Evolutionary conservation across 2,888 invertebrate genomes (phyloP).

Genomic region (Pristionchus arcanus): DNA sequence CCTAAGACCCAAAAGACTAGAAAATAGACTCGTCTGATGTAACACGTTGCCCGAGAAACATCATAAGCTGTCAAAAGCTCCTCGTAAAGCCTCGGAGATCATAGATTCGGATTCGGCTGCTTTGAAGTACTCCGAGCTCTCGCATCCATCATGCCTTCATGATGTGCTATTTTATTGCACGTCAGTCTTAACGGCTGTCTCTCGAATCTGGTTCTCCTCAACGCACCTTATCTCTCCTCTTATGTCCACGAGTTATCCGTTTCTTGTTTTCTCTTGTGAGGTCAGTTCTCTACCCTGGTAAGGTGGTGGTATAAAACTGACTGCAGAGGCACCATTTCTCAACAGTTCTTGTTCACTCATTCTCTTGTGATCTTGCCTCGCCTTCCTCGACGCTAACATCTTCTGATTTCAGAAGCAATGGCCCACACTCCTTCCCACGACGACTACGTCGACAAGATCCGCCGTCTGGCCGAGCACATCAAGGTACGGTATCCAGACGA

Average conservation of each 20-base stretch:
- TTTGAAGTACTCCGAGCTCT: too few relatives aligned
- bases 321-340: neutral
- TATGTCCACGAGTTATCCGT: neutral
- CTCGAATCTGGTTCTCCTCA: neutral
- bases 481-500: neutral
- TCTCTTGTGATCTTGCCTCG: neutral
- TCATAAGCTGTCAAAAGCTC: too few relatives aligned
- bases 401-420: neutral
- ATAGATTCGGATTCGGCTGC: too few relatives aligned
- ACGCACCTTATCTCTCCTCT: neutral
- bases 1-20: neutral
- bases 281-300: neutral
- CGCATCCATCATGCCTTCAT: neutral
- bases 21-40: neutral
- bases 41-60: neutral
- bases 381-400: neutral
- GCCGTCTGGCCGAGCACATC: slow-evolving; percentile 43
- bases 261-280: slow-evolving; percentile 14
- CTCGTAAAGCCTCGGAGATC: too few relatives aligned
- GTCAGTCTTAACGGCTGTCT: neutral
- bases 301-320: neutral
- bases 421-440: slow-evolving; percentile 9
- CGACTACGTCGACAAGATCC: slow-evolving; percentile 33
- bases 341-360: neutral
- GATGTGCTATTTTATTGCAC: slow-evolving; percentile 20